Percentiles rank a stretch among this genome's conserved stretches.
These are phyloP conservation scores for Gonioctena quinquepunctata DNA, from an alignment of 1,140 invertebrate genomes.

Conservation along the genomic window DNA sequence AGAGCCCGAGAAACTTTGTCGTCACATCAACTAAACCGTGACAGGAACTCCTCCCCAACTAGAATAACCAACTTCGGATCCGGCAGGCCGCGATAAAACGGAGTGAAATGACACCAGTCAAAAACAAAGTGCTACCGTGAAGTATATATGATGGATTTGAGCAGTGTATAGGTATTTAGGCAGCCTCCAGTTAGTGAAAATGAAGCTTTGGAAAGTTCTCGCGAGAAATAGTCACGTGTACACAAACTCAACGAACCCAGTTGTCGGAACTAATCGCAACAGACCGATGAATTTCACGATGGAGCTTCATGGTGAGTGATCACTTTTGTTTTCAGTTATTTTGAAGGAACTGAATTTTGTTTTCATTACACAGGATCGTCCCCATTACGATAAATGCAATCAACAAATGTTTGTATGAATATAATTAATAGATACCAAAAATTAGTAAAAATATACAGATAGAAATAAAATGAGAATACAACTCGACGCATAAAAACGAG, in stretches of 20 bases:
- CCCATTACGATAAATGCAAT: no score
- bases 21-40: not conserved
- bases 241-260: conserved; percentile 29
- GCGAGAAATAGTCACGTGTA: conserved; percentile 54
- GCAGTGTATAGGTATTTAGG: not conserved
- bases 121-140: conserved; percentile 5
- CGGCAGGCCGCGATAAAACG: not conserved
- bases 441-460: no score
- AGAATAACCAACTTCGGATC: not conserved
- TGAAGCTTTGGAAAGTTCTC: conserved; percentile 54
- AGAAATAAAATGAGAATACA: no score
- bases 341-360: no score
- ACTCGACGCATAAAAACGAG: no score
- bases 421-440: no score
- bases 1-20: not conserved
- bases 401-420: no score
- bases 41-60: not conserved
- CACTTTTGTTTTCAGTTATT: no score
- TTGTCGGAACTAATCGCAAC: not conserved
- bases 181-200: conserved; percentile 32
- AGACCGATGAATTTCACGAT: not conserved
- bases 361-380: no score
- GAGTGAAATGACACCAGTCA: not conserved
- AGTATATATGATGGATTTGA: conserved; percentile 6
- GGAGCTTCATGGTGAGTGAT: conserved; percentile 1